Percentiles rank a stretch among this genome's conserved stretches.
Conservation (phyloP, 2,888 invertebrate genomes). For the Romanomermis culicivorax region DNA sequence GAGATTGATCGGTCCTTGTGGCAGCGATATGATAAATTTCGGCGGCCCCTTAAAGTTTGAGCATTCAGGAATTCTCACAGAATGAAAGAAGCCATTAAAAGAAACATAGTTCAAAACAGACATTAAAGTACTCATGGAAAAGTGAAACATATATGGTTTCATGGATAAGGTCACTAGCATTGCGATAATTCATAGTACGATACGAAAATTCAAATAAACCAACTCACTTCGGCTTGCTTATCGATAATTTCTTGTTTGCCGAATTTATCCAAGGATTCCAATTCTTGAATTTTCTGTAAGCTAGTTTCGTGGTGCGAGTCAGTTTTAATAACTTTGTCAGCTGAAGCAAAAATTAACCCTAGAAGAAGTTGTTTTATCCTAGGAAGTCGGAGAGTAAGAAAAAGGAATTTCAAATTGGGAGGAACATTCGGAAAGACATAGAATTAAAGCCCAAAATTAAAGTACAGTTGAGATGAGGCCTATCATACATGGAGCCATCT, state of each 20-base stretch:
- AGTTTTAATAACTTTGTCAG: constrained; percentile 16
- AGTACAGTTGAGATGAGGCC: no score
- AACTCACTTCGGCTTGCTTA: constrained; percentile 4
- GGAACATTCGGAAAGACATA: no score
- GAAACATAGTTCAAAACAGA: no score
- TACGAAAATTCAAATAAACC: background rate
- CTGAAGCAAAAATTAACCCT: constrained; percentile 12
- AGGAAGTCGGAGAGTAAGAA: no score
- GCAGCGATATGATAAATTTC: constrained; percentile 17
- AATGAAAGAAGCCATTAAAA: constrained; percentile 3
- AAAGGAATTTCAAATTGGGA: no score
- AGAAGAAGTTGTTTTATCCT: no score
- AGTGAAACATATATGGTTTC: background rate
- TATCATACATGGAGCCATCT: no score
- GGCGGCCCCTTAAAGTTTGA: constrained; percentile 14
- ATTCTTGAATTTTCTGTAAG: constrained; percentile 28
- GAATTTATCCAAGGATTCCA: constrained; percentile 36
- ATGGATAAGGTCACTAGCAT: background rate
- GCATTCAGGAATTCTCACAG: no score
- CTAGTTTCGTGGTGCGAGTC: constrained; percentile 27
- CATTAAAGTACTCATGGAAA: no score
- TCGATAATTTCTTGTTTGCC: constrained; percentile 18
- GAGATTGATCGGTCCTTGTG: constrained; percentile 17
- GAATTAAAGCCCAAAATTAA: no score
- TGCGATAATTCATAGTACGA: background rate